Evolutionary conservation across 2,888 invertebrate species (phyloP), one percentile per base, ranked within the genome.

Genomic region (Campopleginae sp.): DNA sequence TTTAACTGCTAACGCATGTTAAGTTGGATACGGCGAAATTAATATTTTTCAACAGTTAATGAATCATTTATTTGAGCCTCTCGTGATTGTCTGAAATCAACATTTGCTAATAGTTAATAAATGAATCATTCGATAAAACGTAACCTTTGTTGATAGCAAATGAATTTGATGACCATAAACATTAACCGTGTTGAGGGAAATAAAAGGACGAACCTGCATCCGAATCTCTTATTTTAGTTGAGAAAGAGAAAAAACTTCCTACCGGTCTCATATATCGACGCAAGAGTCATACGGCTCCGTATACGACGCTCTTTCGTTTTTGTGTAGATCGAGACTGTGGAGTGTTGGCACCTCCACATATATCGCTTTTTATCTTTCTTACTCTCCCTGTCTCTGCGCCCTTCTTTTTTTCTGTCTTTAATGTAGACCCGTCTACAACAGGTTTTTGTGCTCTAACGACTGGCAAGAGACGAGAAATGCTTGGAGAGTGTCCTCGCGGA

Each of bases 401-500:
- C 23, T 23, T n/a, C 23, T 23, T 54, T 27, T 51, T 51, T 38
- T 66, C 79, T 70, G 61, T 63, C 58, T 63, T 79, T 51, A 81
- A 85, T 85, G 68, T 77, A 54, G 75, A 63, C 63, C 66, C 66
- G 74, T 75, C 81, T 61, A 82, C 86, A 84, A 87, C 87, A 85
- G 84, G 87, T 87, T 87, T 87, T 85, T 85, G 71, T 80, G 51
- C 54, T 65, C 65, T 17, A 80, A 80, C 74, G 42, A 48, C 48
- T 65, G 66, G 82, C 74, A 48, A 82, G 74, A 77, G 71, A 63
- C 82, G 77, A 82, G 74, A 78, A 71, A 54, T 84, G 70, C 76
- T 86, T 75, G n/a, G 68, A 79, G 88, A 90, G 91, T 90, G 90
- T 91, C 92, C 91, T 91, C 90, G 91, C 90, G 90, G 90, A 92